Percentiles rank a stretch among this genome's conserved stretches.
Conservation (phyloP, 2,888 invertebrate genomes). For the Patella depressa region DNA sequence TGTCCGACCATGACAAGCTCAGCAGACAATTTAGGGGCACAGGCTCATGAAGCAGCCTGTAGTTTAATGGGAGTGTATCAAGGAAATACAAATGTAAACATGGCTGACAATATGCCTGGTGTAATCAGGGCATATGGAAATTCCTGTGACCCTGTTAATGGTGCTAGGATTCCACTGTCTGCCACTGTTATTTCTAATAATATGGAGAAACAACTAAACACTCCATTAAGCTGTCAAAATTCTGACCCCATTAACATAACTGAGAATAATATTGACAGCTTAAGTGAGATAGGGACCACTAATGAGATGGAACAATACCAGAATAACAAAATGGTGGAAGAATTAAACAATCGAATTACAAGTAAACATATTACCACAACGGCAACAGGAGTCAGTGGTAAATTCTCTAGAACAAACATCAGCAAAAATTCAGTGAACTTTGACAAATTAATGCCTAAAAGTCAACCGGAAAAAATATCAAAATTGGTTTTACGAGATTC, state of each 20-base stretch:
- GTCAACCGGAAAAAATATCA: not conserved
- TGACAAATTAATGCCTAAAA: not conserved
- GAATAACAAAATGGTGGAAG: no score
- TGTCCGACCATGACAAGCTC: not conserved
- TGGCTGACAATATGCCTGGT: not conserved
- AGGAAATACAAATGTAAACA: not conserved
- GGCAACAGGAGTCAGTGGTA: not conserved
- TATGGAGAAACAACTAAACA: not conserved
- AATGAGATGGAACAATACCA: not conserved
- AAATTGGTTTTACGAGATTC: slow-evolving; percentile 1
- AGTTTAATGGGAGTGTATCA: not conserved
- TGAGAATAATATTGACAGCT: not conserved
- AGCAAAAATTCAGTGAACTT: not conserved
- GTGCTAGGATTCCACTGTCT: not conserved
- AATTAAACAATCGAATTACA: not conserved
- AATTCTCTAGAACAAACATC: not conserved
- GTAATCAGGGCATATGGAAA: not conserved
- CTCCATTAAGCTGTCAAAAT: not conserved
- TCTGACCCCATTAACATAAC: not conserved
- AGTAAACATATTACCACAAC: not conserved
- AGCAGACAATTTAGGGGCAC: not conserved
- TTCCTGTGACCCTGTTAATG: not conserved
- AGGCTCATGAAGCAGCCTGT: not conserved
- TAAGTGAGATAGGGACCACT: not conserved
- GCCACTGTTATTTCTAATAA: not conserved